Percentiles rank a stretch among this genome's conserved stretches.
These are phyloP conservation scores for Plagiodera versicolora DNA, from an alignment of 2,888 invertebrate genomes.

Conservation along the genomic window DNA sequence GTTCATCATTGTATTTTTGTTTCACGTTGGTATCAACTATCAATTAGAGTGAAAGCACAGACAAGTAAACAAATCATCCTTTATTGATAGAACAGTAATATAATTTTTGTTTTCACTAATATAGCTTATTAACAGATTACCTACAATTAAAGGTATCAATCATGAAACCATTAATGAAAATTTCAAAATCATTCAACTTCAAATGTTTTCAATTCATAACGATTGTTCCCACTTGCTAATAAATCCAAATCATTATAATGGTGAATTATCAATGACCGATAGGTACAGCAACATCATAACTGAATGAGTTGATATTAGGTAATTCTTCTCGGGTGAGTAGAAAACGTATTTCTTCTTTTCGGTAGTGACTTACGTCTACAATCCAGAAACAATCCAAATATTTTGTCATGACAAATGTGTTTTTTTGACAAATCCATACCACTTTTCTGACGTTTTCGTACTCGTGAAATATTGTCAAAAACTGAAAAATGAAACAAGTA, in stretches of 20 bases:
- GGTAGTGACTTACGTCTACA: too few relatives aligned
- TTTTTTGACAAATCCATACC: too few relatives aligned
- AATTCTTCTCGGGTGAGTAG: too few relatives aligned
- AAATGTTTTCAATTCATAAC: slow-evolving; percentile 30
- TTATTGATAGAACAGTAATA: slow-evolving; percentile 47
- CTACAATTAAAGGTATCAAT: slow-evolving; percentile 31
- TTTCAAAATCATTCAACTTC: slow-evolving; percentile 21
- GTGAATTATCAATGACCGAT: slow-evolving; percentile 22
- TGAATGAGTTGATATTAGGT: neutral
- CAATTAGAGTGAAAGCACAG: neutral
- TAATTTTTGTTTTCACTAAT: slow-evolving; percentile 43
- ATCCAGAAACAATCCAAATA: too few relatives aligned
- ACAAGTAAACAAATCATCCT: slow-evolving; percentile 42
- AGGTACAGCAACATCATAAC: slow-evolving; percentile 12
- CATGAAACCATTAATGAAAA: slow-evolving; percentile 23
- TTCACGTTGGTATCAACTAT: neutral
- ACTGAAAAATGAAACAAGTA: too few relatives aligned
- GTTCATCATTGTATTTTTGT: too few relatives aligned
- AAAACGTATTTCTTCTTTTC: too few relatives aligned
- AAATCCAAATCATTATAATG: neutral
- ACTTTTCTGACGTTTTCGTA: too few relatives aligned
- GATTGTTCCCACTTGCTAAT: slow-evolving; percentile 36
- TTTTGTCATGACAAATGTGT: too few relatives aligned
- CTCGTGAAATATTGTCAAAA: too few relatives aligned
- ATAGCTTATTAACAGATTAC: slow-evolving; percentile 42